Conservation (phyloP, 2,888 invertebrate species). For the Lithosia quadra region DNA sequence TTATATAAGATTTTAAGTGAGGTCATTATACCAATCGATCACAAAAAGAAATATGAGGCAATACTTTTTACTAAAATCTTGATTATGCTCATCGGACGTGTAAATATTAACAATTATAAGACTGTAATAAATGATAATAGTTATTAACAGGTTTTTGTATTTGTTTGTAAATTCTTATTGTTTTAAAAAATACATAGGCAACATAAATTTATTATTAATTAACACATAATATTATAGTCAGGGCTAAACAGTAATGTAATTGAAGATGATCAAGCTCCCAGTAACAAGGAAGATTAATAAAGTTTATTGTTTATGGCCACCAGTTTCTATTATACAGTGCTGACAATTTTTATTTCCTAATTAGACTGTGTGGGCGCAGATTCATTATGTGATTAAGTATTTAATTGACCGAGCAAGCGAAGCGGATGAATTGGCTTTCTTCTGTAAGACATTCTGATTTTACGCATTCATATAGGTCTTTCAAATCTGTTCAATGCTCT, state of each 20-base stretch:
- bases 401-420: not conserved
- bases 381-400: slow-evolving; percentile 3
- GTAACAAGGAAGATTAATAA: slow-evolving; percentile 43
- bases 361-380: slow-evolving; percentile 25
- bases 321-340: slow-evolving; percentile 17
- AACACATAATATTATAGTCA: slow-evolving; percentile 21
- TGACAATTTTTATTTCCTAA: slow-evolving; percentile 32
- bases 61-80: slow-evolving; percentile 19
- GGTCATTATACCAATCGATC: not conserved
- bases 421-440: too few species aligned
- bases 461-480: too few species aligned
- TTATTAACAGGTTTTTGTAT: slow-evolving; percentile 14
- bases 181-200: slow-evolving; percentile 19
- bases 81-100: slow-evolving; percentile 16
- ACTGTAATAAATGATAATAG: slow-evolving; percentile 18
- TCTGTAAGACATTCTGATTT: too few species aligned
- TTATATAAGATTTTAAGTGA: not conserved
- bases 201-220: slow-evolving; percentile 21
- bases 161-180: slow-evolving; percentile 18
- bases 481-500: too few species aligned
- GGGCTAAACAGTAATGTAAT: slow-evolving; percentile 17
- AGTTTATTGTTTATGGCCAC: slow-evolving; percentile 34
- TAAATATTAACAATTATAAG: slow-evolving; percentile 10
- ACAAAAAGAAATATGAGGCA: slow-evolving; percentile 2
- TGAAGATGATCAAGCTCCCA: slow-evolving; percentile 11